Percentiles rank a stretch among this genome's conserved stretches.
These are phyloP conservation scores for Sinocyclocheilus grahami DNA, from an alignment of 2,113 vertebrate genomes.

Conservation along the genomic window DNA sequence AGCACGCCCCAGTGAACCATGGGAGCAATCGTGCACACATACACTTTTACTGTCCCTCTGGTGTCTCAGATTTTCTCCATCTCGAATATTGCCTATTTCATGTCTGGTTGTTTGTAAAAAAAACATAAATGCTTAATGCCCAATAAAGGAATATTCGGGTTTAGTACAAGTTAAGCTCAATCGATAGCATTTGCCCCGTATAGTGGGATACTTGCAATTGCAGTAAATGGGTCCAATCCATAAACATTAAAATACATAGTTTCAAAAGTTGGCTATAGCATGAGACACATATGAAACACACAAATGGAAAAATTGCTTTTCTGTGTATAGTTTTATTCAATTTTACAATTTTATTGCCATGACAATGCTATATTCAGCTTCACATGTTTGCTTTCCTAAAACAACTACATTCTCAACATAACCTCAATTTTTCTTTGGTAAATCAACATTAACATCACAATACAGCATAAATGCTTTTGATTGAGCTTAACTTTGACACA, in stretches of 20 bases:
- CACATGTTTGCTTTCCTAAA: background rate
- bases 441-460: background rate
- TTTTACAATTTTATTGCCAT: background rate
- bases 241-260: background rate
- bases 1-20: slow-evolving; percentile 50
- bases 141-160: background rate
- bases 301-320: background rate
- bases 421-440: background rate
- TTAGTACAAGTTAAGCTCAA: background rate
- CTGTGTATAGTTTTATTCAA: background rate
- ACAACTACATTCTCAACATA: background rate
- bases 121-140: background rate
- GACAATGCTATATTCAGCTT: background rate
- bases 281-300: too few relatives aligned
- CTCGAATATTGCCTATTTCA: slow-evolving; percentile 37
- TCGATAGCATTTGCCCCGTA: background rate
- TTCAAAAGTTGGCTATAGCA: too few relatives aligned
- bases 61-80: background rate
- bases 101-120: slow-evolving; percentile 30
- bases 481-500: slow-evolving; percentile 47
- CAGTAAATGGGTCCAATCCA: background rate
- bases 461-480: background rate
- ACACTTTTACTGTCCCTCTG: background rate
- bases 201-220: background rate
- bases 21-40: background rate